phyloP scores from a whole-genome alignment of 2,113 vertebrate species.

The Passerina amoena region DNA sequence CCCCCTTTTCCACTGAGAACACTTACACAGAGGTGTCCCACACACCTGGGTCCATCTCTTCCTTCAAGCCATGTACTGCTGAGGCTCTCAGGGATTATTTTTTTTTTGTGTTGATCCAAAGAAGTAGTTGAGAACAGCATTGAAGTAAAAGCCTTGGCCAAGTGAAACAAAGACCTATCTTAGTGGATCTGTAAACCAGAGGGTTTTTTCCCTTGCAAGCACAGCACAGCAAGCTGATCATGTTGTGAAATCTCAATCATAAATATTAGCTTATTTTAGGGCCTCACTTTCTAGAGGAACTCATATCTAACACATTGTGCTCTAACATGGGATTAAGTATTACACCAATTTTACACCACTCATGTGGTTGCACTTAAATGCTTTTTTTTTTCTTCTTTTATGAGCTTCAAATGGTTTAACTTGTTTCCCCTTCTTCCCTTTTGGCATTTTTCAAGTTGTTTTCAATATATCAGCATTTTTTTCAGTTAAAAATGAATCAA shows the following conservation, averaged over 20 bases:
- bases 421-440: not conserved
- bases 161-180: not conserved
- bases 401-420: not conserved
- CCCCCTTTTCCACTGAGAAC: not conserved
- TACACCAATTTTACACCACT: not conserved
- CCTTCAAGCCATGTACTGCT: not conserved
- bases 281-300: not conserved
- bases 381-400: not conserved
- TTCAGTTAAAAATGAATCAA: not conserved
- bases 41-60: not conserved
- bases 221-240: not conserved
- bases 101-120: not conserved
- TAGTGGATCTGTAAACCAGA: not conserved
- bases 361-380: not conserved
- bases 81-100: not conserved
- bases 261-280: not conserved
- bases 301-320: not conserved
- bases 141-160: not conserved
- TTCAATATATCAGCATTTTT: not conserved
- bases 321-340: not conserved
- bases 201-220: not conserved
- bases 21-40: rapidly evolving
- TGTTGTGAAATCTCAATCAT: not conserved
- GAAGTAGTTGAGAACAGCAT: not conserved
- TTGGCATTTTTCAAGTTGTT: not conserved